Base-by-base conservation (phyloP, 2,113 vertebrate species). In the Entelurus aequoreus region DNA sequence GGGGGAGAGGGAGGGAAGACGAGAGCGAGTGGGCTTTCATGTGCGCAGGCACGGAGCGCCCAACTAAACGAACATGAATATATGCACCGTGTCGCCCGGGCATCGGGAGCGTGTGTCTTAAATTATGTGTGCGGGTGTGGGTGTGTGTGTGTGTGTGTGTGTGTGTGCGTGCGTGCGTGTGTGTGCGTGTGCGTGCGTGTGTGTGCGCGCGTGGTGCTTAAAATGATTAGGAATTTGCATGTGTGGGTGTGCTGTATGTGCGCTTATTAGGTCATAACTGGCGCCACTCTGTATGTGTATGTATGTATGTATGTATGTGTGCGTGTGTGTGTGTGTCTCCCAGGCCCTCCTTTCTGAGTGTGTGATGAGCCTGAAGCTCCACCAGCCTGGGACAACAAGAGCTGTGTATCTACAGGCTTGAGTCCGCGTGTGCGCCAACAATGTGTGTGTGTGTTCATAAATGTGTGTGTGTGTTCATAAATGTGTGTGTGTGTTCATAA, bases 51-150 rank as follows among this genome's bases (percentile, higher is more conserved):
- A 84, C 80, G 84, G 76, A 77, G 74, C 80, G 69, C 74, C 62
- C 86, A 80, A 79, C 85, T 85, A 86, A 87, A 84, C 82, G 80
- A 86, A 86, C 86, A 84, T 86, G 83, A 86, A 85, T 57, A 86
- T 83, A 84, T 86, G 86, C 85, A 83, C 78, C 42, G 73, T 69
- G 79, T 75, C 63, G 74, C 72, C 71, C 47, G 68, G 71, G 72
- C 70, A 71, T 50, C 37, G 47, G 48, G 71, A 77, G 62, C 69
- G 72, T 62, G 47, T 6, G 10, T 49, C 60, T 69, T 66, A 60
- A 75, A 73, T 67, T 21, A 59, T 58, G 63, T 59, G 76, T 66
- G 52, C 64, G 72, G 66, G 74, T 58, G 67, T 28, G 40, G 56
- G 42, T 52, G 50, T 21, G 36, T 47, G 46, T 48, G 36, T 46